Percentiles rank a stretch among this genome's conserved stretches.
Evolutionary conservation across 2,113 vertebrate species (phyloP).

Genomic region (Apodemus speciosus): DNA sequence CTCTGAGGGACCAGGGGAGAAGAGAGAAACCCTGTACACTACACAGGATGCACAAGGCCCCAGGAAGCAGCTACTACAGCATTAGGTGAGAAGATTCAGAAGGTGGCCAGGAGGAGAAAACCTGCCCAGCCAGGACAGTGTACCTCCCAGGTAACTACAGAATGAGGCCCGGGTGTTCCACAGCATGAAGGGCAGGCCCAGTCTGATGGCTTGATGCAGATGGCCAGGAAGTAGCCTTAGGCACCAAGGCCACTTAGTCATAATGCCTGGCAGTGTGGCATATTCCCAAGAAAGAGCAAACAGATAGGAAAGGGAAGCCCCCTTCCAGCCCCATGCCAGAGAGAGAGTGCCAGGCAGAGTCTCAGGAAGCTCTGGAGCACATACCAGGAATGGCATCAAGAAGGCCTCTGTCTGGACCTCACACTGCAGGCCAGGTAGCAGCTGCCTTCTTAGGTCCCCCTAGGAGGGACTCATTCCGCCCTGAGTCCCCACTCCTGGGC

Average conservation of each 20-base stretch:
- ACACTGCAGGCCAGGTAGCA: too few species aligned
- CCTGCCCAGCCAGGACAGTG: not conserved
- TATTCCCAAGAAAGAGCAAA: not conserved
- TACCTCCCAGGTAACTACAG: not conserved
- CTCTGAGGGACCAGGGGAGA: not conserved
- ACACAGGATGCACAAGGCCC: rapidly evolving
- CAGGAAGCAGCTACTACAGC: not conserved
- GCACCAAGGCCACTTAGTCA: conserved; percentile 89
- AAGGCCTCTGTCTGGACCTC: not conserved
- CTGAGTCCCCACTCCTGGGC: not conserved
- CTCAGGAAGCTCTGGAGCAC: not conserved
- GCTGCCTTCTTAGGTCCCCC: not conserved
- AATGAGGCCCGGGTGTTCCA: not conserved
- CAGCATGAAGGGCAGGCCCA: conserved; percentile 87
- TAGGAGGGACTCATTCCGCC: not conserved
- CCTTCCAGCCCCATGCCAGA: not conserved
- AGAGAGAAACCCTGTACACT: not conserved
- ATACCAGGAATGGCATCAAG: not conserved
- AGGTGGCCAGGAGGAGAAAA: not conserved
- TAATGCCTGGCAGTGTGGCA: conserved; percentile 83
- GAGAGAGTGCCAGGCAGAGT: not conserved
- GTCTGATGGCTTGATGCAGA: conserved; percentile 94
- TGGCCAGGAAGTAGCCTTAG: conserved; percentile 94
- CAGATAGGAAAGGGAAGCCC: not conserved
- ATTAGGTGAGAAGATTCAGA: not conserved